These are phyloP conservation scores for Clarias laeviceps DNA, from an alignment of 2,797 vertebrate species.

Conservation along the genomic window DNA sequence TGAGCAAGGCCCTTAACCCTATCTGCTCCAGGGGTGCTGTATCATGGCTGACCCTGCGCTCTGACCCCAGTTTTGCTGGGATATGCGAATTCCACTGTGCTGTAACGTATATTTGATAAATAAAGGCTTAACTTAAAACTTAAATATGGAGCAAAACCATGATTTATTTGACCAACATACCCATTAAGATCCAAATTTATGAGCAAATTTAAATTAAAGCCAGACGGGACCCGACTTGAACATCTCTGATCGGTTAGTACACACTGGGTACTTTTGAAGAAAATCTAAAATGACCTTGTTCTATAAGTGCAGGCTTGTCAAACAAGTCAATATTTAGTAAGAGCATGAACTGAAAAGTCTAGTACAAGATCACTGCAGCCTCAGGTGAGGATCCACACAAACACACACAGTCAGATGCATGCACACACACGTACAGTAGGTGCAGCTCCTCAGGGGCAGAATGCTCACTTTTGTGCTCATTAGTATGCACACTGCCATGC, in stretches of 20 bases:
- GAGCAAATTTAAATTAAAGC: no score
- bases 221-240: neutral
- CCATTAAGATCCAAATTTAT: neutral
- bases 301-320: constrained; percentile 10
- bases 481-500: constrained; percentile 47
- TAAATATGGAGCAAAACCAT: neutral
- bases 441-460: constrained; percentile 38
- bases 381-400: constrained; percentile 19
- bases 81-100: no score
- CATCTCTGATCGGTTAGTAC: neutral
- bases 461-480: constrained; percentile 45
- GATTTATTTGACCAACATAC: neutral
- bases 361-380: constrained; percentile 10
- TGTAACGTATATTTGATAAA: no score
- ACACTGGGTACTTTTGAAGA: neutral
- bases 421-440: constrained; percentile 25
- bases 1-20: no score
- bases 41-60: no score
- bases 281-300: constrained; percentile 15
- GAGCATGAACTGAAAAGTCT: constrained; percentile 12
- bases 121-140: neutral
- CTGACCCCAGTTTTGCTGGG: no score
- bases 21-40: no score
- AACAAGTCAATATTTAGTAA: constrained; percentile 37
- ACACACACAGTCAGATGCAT: constrained; percentile 17